These are phyloP conservation scores for Drosophila nr. fundita DNA, from an alignment of 2,888 invertebrate genomes.

Conservation along the genomic window DNA sequence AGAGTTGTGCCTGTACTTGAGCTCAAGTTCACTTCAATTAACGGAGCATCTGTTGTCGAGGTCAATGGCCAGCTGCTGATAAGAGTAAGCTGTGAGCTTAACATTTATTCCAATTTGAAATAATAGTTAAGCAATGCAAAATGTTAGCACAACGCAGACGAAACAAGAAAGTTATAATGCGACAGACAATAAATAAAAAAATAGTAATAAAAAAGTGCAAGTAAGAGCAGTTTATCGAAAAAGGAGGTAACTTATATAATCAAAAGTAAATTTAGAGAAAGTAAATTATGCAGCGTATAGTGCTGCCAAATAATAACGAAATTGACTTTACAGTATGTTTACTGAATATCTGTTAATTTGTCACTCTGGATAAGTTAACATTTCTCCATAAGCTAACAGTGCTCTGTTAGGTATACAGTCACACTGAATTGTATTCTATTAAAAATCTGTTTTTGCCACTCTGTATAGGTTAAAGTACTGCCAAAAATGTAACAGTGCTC, in stretches of 20 bases:
- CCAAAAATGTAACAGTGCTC: neutral
- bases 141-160: neutral
- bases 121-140: neutral
- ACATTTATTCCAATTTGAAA: neutral
- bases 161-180: conserved; percentile 33
- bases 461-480: neutral
- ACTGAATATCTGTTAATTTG: neutral
- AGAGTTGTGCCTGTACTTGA: conserved; percentile 9
- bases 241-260: conserved; percentile 5
- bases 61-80: conserved; percentile 32
- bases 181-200: conserved; percentile 46
- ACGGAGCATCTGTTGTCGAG: conserved; percentile 38
- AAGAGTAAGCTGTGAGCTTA: neutral
- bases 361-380: neutral
- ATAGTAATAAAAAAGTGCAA: conserved; percentile 58
- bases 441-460: neutral
- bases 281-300: too few species aligned
- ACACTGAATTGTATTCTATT: neutral
- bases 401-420: neutral
- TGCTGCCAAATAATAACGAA: neutral
- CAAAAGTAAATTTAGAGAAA: too few species aligned
- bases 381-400: neutral
- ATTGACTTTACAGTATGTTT: neutral
- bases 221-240: conserved; percentile 38
- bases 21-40: conserved; percentile 40